Base-by-base conservation (phyloP, 2,797 vertebrate species). In the Picus viridis region DNA sequence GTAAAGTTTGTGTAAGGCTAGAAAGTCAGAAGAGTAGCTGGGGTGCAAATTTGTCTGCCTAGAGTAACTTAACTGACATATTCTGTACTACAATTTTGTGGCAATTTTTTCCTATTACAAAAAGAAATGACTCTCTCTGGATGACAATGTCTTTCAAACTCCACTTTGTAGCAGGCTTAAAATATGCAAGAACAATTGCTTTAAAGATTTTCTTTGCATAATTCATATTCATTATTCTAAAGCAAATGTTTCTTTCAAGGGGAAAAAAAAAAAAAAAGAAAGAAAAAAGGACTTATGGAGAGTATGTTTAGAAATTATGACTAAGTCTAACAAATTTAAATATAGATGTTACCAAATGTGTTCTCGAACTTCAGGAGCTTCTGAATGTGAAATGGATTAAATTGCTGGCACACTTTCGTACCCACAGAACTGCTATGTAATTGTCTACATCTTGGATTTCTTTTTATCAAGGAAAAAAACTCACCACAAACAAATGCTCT, bases 291-390 rank as follows among this genome's bases (percentile, higher is more conserved):
- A 90, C 57, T 92, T 93, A 83, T 3, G 16, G 83, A 76, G 57
- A 84, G 23, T 78, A 86, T 94, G 89, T 95, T 96, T 95, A 92
- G 90, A 95, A 96, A 94, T 92, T 93, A 73, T 94, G 71, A 94
- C 69, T 89, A 86, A 93, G 91, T 92, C 84, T 94, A 97, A 92
- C 67, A 89, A 90, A 95, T 96, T 95, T 96, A 96, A 94, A 95
- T 95, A 95, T 65, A 95, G 64, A 93, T 96, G 39, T 93, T 89
- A 74, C 82, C 90, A 84, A 95, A 85, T 85, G 74, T 87, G 53
- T 27, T 92, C 67, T 86, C 34, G 77, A 73, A 90, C 72, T 93
- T 92, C 29, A 75, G 73, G 79, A 89, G 30, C n/a, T 92, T 91
- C 45, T 91, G 74, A 77, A 94, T 68, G 30, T 81, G 70, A 86